Evolutionary conservation across 2,797 vertebrate genomes (phyloP), one percentile per base, ranked within the genome.

Genomic region (Monodelphis domestica): DNA sequence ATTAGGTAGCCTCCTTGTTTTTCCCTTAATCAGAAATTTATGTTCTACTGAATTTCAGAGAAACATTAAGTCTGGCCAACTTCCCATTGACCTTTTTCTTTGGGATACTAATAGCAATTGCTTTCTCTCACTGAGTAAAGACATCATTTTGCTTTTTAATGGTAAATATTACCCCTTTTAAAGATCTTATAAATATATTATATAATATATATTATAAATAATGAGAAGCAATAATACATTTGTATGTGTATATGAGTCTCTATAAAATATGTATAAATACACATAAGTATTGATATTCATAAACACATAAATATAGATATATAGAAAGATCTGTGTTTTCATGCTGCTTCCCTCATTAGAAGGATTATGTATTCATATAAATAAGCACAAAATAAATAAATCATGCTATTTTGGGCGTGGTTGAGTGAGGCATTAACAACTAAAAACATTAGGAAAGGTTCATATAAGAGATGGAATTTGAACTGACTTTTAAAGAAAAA

Each of bases 81-180:
- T 89, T 45, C 51, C 29, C n/a, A 21, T 29, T 24, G 59, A 33
- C 17, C 12, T 29, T 88, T 89, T 3, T 88, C 12, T 29, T 78
- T 14, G 89, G 26, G 21, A 38, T 87, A 87, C 51, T 11, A 38
- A 70, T n/a, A n/a, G 54, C 28, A 50, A 52, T 56, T 52, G 57
- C 59, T 94, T 51, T 45, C 12, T 88, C 53, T 91, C 30, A 33
- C 90, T 52, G 29, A 84, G 38, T 54, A 90, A 90, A 93, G 53
- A 50, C 0, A 51, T 21, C 28, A 5, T 12, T 28, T 91, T 70
- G 17, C 17, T 38, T 38, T 70, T 21, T 38, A 38, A 70, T 70
- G 38, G 0, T 38, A 70, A 38, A 38, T 70, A 38, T 38, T 7
- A 38, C 10, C n/a, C n/a, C 63, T 70, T 21, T 70, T 63, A 70